Conservation (phyloP, 2,888 invertebrate genomes). For the Agriopis marginaria region DNA sequence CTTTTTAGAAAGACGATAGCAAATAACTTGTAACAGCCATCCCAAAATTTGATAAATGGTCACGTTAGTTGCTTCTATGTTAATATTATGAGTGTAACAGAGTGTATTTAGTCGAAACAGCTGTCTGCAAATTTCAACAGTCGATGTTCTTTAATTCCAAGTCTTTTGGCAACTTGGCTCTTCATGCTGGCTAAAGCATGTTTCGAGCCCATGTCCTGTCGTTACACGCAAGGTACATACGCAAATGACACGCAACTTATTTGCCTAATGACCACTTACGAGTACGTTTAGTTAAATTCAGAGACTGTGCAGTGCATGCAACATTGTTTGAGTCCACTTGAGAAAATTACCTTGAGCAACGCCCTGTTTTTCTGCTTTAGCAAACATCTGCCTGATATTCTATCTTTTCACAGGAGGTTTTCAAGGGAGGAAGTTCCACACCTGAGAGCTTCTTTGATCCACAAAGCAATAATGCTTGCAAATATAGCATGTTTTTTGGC, state of each 20-base stretch:
- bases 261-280: slow-evolving; percentile 11
- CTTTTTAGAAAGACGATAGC: too few relatives aligned
- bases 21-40: too few relatives aligned
- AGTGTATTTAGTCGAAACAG: too few relatives aligned
- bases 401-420: neutral
- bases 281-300: slow-evolving; percentile 3
- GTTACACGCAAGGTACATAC: neutral
- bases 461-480: too few relatives aligned
- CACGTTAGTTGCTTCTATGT: too few relatives aligned
- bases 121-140: too few relatives aligned
- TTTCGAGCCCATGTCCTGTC: neutral
- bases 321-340: slow-evolving; percentile 4
- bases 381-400: neutral
- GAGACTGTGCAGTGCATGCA: neutral
- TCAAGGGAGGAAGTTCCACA: neutral
- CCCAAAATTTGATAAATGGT: too few relatives aligned
- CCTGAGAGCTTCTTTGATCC: too few relatives aligned
- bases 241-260: slow-evolving; percentile 6
- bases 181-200: neutral
- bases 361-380: neutral
- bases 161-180: neutral
- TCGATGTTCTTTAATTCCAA: too few relatives aligned
- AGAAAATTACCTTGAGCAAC: neutral
- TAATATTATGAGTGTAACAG: too few relatives aligned
- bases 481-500: too few relatives aligned